Base-by-base conservation (phyloP, 1,140 invertebrate species). In the Penaeus indicus region DNA sequence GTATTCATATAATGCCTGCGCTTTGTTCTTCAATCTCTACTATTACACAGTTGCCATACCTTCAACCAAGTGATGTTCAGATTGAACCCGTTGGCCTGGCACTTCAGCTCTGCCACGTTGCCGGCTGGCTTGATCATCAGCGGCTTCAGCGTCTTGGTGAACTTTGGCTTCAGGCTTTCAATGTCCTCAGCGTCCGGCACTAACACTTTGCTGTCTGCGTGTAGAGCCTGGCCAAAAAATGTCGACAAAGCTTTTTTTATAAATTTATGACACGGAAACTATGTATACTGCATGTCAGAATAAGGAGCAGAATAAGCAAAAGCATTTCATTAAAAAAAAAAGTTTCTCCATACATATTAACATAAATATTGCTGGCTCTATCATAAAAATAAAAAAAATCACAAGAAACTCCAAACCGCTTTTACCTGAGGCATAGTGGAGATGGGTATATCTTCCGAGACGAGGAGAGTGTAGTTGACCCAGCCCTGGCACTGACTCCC, bases 31-130 rank as follows among this genome's bases (percentile, higher is more conserved):
- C 54, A 5, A 13, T 8, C 54, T 42, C 38, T 4, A 42, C 7
- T 42, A 8, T 8, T 8, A 3, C 47, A 62, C 13, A 60, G 21
- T 25, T 3, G 22, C 69, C 89, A 27, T 16, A 90, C 95, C 92
- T 96, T 96, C 22, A 94, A 94, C 97, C 97, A 97, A 1, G 95
- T 96, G 87, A 97, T 95, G 86, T 95, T 96, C 1, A 96, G 96
- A 32, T 93, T 88, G 38, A 32, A 91, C 89, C 94, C 95, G 42
- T 93, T 91, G 11, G 95, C 95, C 32, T 94, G 94, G 92, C 96
- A 97, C 86, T 94, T 94, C 0, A 97, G 92, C 64, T 93, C 93
- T 0, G 96, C 92, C 91, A 94, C 95, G 80, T 95, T 95, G 13
- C 96, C 96, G 13, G 95, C 96, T 2, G 96, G 95, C 89, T 95